Conservation (phyloP, 2,113 vertebrate genomes). For the Eurystomus gularis region DNA sequence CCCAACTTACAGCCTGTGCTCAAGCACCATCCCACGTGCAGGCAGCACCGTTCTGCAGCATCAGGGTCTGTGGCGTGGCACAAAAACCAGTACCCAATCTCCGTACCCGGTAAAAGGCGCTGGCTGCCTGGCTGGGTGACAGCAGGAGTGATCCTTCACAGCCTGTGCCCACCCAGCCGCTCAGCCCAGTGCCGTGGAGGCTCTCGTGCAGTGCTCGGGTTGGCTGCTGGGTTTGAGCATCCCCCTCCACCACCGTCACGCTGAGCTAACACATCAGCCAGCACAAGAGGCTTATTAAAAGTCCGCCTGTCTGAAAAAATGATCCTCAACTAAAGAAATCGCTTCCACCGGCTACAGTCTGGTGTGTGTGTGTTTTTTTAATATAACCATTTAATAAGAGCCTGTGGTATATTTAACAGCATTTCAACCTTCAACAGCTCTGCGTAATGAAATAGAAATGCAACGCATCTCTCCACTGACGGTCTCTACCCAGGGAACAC, state of each 20-base stretch:
- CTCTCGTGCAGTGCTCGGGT: background rate
- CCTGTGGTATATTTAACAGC: conserved; percentile 39
- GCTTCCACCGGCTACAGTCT: background rate
- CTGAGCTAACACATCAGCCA: background rate
- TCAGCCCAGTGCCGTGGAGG: background rate
- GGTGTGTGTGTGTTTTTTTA: background rate
- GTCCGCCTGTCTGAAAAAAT: conserved; percentile 38
- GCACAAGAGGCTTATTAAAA: conserved; percentile 28
- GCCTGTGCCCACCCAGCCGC: background rate
- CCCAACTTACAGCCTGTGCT: background rate
- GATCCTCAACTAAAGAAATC: background rate
- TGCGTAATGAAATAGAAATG: background rate
- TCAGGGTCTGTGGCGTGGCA: accelerated
- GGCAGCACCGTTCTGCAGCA: background rate
- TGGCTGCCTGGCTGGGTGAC: background rate
- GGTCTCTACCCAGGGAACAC: background rate
- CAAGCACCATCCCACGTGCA: accelerated
- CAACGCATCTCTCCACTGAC: background rate
- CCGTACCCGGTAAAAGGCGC: background rate
- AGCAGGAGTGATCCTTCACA: background rate
- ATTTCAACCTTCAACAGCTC: conserved; percentile 15
- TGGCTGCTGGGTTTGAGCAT: background rate
- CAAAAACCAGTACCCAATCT: background rate
- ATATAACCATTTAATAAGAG: conserved; percentile 28
- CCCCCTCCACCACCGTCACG: accelerated